Evolutionary conservation across 2,888 invertebrate species (phyloP), one percentile per base, ranked within the genome.

Genomic region (Amblyjoppa fuscipennis): DNA sequence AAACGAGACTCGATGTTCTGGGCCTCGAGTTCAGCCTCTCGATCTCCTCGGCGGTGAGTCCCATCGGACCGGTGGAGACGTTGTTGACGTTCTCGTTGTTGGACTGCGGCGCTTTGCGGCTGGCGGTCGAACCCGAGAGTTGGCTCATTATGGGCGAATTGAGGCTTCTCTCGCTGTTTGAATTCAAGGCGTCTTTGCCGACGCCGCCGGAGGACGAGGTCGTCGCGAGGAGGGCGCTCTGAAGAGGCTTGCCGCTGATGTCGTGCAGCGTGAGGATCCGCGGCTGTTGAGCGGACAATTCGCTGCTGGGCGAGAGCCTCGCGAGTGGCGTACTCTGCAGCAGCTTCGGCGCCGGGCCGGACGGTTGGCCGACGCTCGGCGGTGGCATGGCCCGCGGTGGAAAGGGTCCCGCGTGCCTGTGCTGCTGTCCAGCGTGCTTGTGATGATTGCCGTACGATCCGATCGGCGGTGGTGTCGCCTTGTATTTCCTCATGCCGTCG

Each of bases 81-180:
- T 96, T 96, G 28, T 96, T 96, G 0, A 90, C 92, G 68, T 93
- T 94, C 45, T 93, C 93, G 91, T 96, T 96, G 64, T 97, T 96
- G 6, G 96, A 96, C 91, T 97, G 97, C 0, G 96, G 95, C 5
- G 96, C 96, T 93, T 97, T 97, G 59, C 97, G 95, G 86, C 97
- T 97, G 9, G 97, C 97, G 73, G 96, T 96, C 13, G 97, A 97
- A 0, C 98, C 98, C 86, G 98, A 98, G 51, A 98, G 94, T 93
- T 98, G 98, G 41, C 98, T 98, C 98, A 98, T 98, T 9, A 98
- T 98, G 0, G 98, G 98, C 91, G 98, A 98, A 93, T 98, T 98
- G 66, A 98, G 95, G 93, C 98, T 98, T 77, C 98, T 95, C 94
- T 98, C 98, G 94, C 98, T 98, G 93, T 98, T 98, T 90, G 98